phyloP scores from a whole-genome alignment of 1,140 invertebrate genomes.

The Drosophila suzukii region DNA sequence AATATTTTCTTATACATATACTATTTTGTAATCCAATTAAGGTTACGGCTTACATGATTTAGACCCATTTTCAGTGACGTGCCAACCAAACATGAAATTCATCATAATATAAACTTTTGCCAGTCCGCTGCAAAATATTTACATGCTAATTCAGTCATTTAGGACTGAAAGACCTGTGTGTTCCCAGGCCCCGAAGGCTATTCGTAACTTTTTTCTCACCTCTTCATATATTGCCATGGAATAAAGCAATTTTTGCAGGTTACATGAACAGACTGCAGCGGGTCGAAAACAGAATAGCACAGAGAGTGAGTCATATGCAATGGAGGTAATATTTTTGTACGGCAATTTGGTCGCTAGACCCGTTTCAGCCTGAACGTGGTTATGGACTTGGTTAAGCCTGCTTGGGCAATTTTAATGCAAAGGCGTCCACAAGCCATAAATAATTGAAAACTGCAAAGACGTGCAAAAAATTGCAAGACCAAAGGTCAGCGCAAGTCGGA shows the following conservation, averaged over 20 bases:
- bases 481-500: conserved; percentile 34
- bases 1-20: not conserved
- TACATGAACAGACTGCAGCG: conserved; percentile 43
- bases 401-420: conserved; percentile 74
- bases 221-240: conserved; percentile 5
- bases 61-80: not conserved
- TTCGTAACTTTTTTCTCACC: conserved; percentile 8
- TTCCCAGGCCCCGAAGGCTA: not conserved
- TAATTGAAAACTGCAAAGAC: conserved; percentile 74
- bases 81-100: conserved; percentile 3
- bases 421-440: conserved; percentile 75
- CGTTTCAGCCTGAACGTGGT: conserved; percentile 23
- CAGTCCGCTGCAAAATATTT: conserved; percentile 38
- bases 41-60: not conserved
- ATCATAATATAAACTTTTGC: not conserved
- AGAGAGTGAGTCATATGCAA: conserved; percentile 67
- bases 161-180: not conserved
- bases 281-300: not conserved
- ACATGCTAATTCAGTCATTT: conserved; percentile 66
- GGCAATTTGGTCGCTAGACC: conserved; percentile 55
- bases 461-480: conserved; percentile 62
- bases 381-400: conserved; percentile 43
- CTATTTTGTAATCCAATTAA: not conserved
- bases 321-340: conserved; percentile 58
- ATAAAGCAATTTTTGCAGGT: conserved; percentile 67